Conservation (phyloP, 37 sponge, comb jelly and placozoan genomes). For the Petrosia ficiformis region DNA sequence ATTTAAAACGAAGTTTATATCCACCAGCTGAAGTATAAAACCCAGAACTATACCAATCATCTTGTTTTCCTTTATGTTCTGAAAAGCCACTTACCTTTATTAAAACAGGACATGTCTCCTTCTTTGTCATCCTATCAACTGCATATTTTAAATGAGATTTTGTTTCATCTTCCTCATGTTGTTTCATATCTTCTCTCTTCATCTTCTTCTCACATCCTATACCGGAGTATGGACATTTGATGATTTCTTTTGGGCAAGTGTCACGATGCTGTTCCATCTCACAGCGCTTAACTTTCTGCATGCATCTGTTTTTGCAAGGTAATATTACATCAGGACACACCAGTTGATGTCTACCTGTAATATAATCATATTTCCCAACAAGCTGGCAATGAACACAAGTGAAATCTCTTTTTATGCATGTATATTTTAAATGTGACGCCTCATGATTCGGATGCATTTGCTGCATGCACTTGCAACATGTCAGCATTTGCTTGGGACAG, state of each 20-base stretch:
- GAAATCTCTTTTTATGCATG: conserved; percentile 1
- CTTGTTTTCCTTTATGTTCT: not conserved
- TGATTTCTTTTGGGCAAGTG: not conserved
- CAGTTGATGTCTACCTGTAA: not conserved
- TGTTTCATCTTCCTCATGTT: not conserved
- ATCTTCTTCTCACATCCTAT: not conserved
- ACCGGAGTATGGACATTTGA: not conserved
- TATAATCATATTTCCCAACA: not conserved
- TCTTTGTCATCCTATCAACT: too few species aligned
- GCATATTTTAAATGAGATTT: too few species aligned
- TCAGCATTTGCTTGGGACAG: not conserved
- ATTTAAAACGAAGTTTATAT: too few species aligned
- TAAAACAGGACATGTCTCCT: too few species aligned
- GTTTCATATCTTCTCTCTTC: not conserved
- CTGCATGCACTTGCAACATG: not conserved
- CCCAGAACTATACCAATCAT: conserved; percentile 13
- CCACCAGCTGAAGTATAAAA: too few species aligned
- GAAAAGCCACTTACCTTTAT: not conserved
- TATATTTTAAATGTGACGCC: not conserved
- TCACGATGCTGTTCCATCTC: not conserved
- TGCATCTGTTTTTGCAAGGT: not conserved
- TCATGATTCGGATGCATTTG: too few species aligned
- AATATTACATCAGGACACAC: not conserved
- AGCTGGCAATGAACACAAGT: conserved; percentile 5
- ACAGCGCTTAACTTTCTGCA: not conserved